Percentiles rank a stretch among this genome's conserved stretches.
phyloP scores from a whole-genome alignment of 2,888 invertebrate genomes.

The Oxycera nigricornis region DNA sequence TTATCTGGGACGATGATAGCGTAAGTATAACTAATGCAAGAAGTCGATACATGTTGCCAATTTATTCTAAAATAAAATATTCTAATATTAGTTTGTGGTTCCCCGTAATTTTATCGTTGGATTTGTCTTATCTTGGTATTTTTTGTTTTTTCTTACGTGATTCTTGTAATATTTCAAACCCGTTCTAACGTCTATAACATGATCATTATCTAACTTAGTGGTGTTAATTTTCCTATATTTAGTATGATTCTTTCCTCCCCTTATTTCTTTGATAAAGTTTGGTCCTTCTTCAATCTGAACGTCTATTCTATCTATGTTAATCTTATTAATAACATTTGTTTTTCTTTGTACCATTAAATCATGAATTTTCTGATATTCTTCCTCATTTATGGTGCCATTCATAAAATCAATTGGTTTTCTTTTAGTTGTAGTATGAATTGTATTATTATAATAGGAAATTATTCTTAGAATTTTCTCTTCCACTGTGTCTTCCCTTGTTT shows the following conservation, averaged over 20 bases:
- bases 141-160: too few species aligned
- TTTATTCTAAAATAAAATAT: not conserved
- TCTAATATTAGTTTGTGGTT: too few species aligned
- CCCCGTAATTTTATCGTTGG: slow-evolving; percentile 12
- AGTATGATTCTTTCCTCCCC: not conserved
- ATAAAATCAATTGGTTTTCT: too few species aligned
- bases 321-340: not conserved
- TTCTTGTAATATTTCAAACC: not conserved
- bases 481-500: slow-evolving; percentile 43
- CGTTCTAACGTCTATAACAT: not conserved
- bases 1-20: not conserved
- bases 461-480: slow-evolving; percentile 48
- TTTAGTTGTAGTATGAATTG: too few species aligned
- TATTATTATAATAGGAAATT: slow-evolving; percentile 48
- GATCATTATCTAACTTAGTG: not conserved
- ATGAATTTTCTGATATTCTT: not conserved
- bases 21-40: not conserved
- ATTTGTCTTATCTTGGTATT: too few species aligned
- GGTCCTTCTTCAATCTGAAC: not conserved
- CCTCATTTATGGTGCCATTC: not conserved
- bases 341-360: not conserved
- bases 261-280: not conserved
- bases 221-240: not conserved
- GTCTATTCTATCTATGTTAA: not conserved
- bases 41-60: not conserved